Evolutionary conservation across 2,888 invertebrate genomes (phyloP), one percentile per base, ranked within the genome.

Genomic region (Torymus tubicola): DNA sequence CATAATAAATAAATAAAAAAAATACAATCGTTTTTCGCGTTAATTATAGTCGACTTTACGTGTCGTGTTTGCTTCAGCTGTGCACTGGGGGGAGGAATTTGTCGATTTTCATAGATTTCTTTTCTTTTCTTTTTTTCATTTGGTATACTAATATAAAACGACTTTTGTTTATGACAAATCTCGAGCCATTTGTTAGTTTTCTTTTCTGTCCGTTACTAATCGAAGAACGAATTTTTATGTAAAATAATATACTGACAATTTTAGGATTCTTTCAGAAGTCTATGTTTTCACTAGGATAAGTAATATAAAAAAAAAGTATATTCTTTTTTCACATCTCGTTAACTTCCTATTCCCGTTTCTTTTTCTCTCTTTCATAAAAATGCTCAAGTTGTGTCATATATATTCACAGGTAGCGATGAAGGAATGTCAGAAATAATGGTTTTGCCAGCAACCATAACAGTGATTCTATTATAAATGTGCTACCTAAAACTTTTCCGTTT

Each of bases 401-500:
- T 76, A 67, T 63, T 71, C 65, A 71, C 61, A 76, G 71, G 71
- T 80, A 76, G 65, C 67, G 50, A 67, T 71, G 70, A 80, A 75
- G 67, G 24, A 76, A 61, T 80, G 58, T 78, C 53, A 16, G 61
- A 78, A 78, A 77, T 70, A 78, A 80, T 82, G 80, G 82, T 79
- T 80, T 82, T 78, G 60, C 81, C 83, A 85, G 87, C 86, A 85
- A 85, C 87, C 87, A 85, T 87, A 84, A 85, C 79, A 84, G 83
- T 87, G 85, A 84, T 84, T 42, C 85, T 87, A 86, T 85, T 83
- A 84, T 85, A 42, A 42, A 84, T 84, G 84, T 86, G 86, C 86
- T 86, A 85, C 81, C 68, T 42, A 42, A 42, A 42, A 5, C 8
- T 42, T 42, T 42, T 42, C n/a, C n/a, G 42, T 42, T 42, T 42